Percentiles rank a stretch among this genome's conserved stretches.
phyloP scores from a whole-genome alignment of 2,888 invertebrate genomes.

The Leuctra nigra region DNA sequence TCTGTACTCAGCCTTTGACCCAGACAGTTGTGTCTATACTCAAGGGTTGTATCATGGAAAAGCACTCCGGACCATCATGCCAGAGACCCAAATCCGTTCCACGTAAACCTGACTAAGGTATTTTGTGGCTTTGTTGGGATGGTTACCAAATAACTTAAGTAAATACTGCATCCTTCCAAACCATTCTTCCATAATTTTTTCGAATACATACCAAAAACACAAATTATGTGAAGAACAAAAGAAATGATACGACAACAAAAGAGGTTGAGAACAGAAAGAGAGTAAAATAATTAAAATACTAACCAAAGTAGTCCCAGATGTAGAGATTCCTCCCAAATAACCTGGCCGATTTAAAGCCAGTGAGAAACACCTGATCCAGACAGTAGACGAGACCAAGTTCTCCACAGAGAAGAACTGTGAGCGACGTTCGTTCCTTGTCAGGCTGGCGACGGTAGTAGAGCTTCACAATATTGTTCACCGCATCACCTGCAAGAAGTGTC shows the following conservation, averaged over 20 bases:
- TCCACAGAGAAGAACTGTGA: conserved; percentile 91
- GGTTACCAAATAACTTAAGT: too few relatives aligned
- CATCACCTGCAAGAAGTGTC: conserved; percentile 61
- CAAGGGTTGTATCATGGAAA: too few relatives aligned
- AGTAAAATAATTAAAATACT: conserved; percentile 34
- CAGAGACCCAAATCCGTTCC: too few relatives aligned
- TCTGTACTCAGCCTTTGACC: too few relatives aligned
- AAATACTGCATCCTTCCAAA: too few relatives aligned
- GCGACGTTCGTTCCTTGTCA: conserved; percentile 48
- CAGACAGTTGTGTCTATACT: too few relatives aligned
- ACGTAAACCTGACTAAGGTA: too few relatives aligned
- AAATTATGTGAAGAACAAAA: not conserved
- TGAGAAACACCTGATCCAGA: conserved; percentile 90
- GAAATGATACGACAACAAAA: not conserved
- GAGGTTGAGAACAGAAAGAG: not conserved
- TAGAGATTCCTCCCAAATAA: conserved; percentile 92
- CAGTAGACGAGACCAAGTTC: conserved; percentile 91
- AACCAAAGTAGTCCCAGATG: conserved; percentile 97
- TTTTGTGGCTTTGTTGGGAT: too few relatives aligned
- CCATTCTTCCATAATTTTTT: too few relatives aligned
- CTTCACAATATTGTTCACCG: conserved; percentile 95
- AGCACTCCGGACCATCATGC: too few relatives aligned
- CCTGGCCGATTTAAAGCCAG: conserved; percentile 88
- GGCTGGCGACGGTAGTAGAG: conserved; percentile 89
- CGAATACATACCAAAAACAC: not conserved